Base-by-base conservation (phyloP, 2,797 vertebrate species). In the Sebastes jordani region DNA sequence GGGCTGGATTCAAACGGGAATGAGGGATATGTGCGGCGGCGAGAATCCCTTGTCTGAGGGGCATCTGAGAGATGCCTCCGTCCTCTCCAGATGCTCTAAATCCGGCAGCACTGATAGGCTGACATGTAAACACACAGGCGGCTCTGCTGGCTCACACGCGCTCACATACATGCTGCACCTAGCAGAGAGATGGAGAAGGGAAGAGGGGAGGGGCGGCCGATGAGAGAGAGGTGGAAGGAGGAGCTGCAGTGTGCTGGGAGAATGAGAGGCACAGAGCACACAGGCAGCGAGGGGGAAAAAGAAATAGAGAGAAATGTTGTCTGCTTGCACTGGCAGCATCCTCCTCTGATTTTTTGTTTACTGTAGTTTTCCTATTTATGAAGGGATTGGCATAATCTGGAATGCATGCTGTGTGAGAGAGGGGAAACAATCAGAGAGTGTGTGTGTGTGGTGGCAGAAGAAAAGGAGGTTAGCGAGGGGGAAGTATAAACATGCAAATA, bases 81-180 rank as follows among this genome's bases (percentile, higher is more conserved):
- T 91, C 88, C 90, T 92, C 83, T 93, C 90, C 89, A 92, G 93
- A 93, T 91, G 91, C 79, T 85, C 88, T 93, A 91, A 92, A 94
- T 95, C 92, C 93, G 71, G 85, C 90, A 79, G 91, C 91, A 82
- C 86, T 81, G 93, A 92, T 91, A 88, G 91, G 89, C 90, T 93
- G 92, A 92, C 93, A 92, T 93, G 93, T 93, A 92, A 95, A 93
- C 92, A 93, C 92, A 90, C 90, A 71, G 88, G 90, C 90, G 62
- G 91, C 90, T 91, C 87, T 78, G 86, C 92, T 90, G 91, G 82
- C 93, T 92, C 90, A 73, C 91, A 92, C 90, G 70, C 91, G 77
- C 90, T 95, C 91, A 91, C 93, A 94, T 91, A 82, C 94, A 95
- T 94, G 93, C 94, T 94, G 92, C 92, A 93, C 91, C 93, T 91